A percentile compares a stretch with the other conserved stretches of the same genome.
Evolutionary conservation across 1,140 invertebrate genomes (phyloP).

Genomic region (Diabrotica virgifera): DNA sequence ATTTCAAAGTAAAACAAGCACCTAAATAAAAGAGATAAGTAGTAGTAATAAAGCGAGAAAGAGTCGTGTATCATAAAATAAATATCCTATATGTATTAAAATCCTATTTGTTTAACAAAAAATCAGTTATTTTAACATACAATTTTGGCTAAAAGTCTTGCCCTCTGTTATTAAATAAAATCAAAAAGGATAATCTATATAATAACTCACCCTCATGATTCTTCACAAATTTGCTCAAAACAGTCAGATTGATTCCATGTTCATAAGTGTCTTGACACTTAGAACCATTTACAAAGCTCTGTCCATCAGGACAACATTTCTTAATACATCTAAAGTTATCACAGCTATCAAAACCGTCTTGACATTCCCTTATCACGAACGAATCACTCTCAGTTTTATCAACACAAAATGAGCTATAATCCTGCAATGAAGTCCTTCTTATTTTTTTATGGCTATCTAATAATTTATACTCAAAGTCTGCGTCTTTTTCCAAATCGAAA

Average conservation of each 20-base stretch:
- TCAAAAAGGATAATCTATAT: background rate
- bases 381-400: constrained; percentile 23
- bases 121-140: no score
- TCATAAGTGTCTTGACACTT: constrained; percentile 31
- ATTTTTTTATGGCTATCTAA: background rate
- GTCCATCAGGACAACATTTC: constrained; percentile 39
- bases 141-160: no score
- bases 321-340: constrained; percentile 26
- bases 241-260: constrained; percentile 26
- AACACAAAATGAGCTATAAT: constrained; percentile 24
- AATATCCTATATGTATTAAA: no score
- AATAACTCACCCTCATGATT: constrained; percentile 29
- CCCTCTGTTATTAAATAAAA: background rate
- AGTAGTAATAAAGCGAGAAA: no score
- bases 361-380: constrained; percentile 29
- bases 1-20: no score
- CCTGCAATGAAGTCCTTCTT: background rate
- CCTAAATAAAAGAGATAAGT: no score
- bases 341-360: constrained; percentile 26
- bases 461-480: constrained; percentile 17
- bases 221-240: constrained; percentile 25
- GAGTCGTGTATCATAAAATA: no score
- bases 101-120: no score
- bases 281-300: constrained; percentile 33
- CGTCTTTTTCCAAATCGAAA: constrained; percentile 13